Conservation (phyloP, 2,888 invertebrate species). For the Chelonus formosanus region DNA sequence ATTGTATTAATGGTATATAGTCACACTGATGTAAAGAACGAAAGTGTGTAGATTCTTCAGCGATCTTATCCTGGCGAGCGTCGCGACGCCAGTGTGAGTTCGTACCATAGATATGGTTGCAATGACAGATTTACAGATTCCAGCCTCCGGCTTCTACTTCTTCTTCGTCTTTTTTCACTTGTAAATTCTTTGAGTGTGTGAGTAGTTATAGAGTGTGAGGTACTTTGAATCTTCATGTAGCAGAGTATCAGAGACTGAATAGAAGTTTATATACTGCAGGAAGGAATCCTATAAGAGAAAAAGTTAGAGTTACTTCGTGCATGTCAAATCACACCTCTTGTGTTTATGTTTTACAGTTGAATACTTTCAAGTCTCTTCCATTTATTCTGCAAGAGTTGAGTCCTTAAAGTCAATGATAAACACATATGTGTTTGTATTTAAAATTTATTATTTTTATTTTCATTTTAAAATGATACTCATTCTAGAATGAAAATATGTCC, state of each 20-base stretch:
- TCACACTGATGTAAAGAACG: slow-evolving; percentile 14
- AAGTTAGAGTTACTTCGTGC: slow-evolving; percentile 36
- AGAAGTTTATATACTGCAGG: slow-evolving; percentile 3
- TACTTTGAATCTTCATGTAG: too few relatives aligned
- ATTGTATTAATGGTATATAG: slow-evolving; percentile 14
- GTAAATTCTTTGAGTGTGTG: slow-evolving; percentile 50
- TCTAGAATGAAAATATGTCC: neutral
- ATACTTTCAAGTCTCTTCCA: slow-evolving; percentile 31
- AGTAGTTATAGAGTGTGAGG: too few relatives aligned
- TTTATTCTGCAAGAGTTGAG: slow-evolving; percentile 39
- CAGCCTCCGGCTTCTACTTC: slow-evolving; percentile 51
- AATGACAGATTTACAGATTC: slow-evolving; percentile 65
- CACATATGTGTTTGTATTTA: too few relatives aligned
- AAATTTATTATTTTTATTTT: too few relatives aligned
- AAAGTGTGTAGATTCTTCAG: slow-evolving; percentile 20
- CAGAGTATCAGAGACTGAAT: neutral
- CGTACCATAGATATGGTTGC: slow-evolving; percentile 52
- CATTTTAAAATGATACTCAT: neutral
- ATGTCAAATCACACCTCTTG: slow-evolving; percentile 62
- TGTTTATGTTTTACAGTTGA: slow-evolving; percentile 57
- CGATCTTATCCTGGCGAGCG: slow-evolving; percentile 20
- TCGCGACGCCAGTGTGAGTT: slow-evolving; percentile 31
- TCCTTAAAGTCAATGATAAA: neutral
- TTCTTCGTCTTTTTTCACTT: slow-evolving; percentile 41
- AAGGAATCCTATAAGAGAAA: slow-evolving; percentile 20